Evolutionary conservation across 2,888 invertebrate species (phyloP).

Genomic region (Pharmacophagus antenor): DNA sequence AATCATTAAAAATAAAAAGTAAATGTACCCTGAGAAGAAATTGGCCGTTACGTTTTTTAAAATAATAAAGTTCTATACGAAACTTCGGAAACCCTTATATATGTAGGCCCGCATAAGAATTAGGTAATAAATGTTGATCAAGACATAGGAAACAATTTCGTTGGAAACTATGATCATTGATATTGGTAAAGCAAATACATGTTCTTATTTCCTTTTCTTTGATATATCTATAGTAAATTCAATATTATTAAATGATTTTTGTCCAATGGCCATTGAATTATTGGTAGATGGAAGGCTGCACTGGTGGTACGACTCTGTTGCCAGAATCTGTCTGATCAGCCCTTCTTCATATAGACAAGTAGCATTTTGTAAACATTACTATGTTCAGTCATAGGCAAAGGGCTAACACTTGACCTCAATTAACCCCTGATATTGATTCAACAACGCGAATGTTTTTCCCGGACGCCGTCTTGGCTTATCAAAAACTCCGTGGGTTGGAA

Average conservation of each 20-base stretch:
- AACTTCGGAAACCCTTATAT: constrained; percentile 61
- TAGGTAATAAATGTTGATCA: constrained; percentile 73
- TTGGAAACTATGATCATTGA: constrained; percentile 60
- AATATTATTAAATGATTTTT: constrained; percentile 31
- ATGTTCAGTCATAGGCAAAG: too few species aligned
- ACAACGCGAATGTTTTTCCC: too few species aligned
- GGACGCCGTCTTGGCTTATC: too few species aligned
- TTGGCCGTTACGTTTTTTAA: constrained; percentile 50
- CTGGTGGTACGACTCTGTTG: too few species aligned
- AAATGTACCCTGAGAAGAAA: constrained; percentile 10
- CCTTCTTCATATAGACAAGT: too few species aligned
- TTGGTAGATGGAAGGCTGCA: neutral
- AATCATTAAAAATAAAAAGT: neutral
- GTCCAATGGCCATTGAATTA: neutral
- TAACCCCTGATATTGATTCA: too few species aligned
- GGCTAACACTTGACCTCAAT: too few species aligned
- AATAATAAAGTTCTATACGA: constrained; percentile 67
- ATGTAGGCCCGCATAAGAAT: constrained; percentile 71
- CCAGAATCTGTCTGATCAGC: too few species aligned
- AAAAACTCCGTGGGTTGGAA: too few species aligned
- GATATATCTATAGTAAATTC: neutral
- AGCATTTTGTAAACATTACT: too few species aligned
- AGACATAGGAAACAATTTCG: constrained; percentile 66
- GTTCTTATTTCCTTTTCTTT: neutral
- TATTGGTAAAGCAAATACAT: constrained; percentile 39